Conservation (phyloP, 2,797 vertebrate genomes). For the Anniella stebbinsi region DNA sequence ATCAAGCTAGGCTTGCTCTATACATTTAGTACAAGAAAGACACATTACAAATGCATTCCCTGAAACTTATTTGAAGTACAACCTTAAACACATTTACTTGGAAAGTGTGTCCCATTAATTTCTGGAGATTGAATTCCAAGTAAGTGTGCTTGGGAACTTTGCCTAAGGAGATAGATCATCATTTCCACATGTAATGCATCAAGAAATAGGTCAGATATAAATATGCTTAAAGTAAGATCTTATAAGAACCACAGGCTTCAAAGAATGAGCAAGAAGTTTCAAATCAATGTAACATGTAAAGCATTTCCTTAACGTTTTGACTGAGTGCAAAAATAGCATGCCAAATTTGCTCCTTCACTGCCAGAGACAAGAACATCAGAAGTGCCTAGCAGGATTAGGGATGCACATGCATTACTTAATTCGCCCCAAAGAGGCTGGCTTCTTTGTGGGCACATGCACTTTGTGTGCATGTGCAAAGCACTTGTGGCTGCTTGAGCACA, state of each 20-base stretch:
- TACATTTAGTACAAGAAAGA: not conserved
- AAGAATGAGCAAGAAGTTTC: constrained; percentile 3
- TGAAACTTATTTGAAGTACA: constrained; percentile 4
- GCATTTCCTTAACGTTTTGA: not conserved
- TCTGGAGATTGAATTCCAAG: constrained; percentile 24
- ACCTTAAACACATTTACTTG: constrained; percentile 17
- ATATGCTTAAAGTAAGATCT: constrained; percentile 17
- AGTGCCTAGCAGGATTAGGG: not conserved
- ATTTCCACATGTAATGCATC: constrained; percentile 21
- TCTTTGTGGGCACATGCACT: not conserved
- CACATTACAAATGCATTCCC: not conserved
- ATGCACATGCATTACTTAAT: not conserved
- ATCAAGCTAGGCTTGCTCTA: not conserved
- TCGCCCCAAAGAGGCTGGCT: not conserved
- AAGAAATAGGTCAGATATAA: constrained; percentile 27
- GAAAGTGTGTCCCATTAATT: constrained; percentile 9
- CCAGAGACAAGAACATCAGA: not conserved
- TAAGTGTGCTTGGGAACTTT: constrained; percentile 13
- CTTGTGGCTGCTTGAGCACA: not conserved
- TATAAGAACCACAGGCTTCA: constrained; percentile 18
- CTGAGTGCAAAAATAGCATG: not conserved
- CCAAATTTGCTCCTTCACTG: not conserved
- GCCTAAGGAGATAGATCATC: constrained; percentile 18
- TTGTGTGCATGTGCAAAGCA: not conserved
- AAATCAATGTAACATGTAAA: constrained; percentile 6